Base-by-base conservation (phyloP, 2,888 invertebrate species). In the Crematogaster levior region DNA sequence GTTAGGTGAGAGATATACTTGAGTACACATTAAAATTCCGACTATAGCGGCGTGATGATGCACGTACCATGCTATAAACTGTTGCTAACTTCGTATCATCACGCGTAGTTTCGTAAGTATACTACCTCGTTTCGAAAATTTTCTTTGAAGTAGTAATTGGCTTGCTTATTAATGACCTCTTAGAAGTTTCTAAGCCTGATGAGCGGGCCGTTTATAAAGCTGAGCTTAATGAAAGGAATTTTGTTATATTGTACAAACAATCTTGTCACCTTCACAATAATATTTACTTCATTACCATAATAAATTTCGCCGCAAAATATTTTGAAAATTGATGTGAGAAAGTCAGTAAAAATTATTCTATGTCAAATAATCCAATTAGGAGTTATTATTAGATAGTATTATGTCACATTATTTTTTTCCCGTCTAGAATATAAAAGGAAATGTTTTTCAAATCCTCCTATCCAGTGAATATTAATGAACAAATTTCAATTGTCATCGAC, bases 111-210 rank as follows among this genome's bases (percentile, higher is more conserved):
- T 77, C 75, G 27, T 72, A 66, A 81, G 72, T 53, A 63, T 68
- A 75, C 70, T 61, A 77, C 30, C 56, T n/a, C 40, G 66, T 46
- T 30, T 40, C 70, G 80, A 79, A 74, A 81, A 60, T 60, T 81
- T 83, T 83, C 83, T 77, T 86, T 85, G 77, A 85, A 84, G 82
- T 63, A 68, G 74, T 86, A 86, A 86, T 85, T 85, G 83, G 81
- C 82, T 73, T 68, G 77, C 85, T 81, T 81, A 75, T 75, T 83
- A 83, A 85, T 83, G 81, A 60, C 73, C 60, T 65, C 56, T 82
- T 70, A 60, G 73, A 85, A 79, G 79, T 85, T 84, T 61, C 77
- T 75, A 75, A 75, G 60, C 58, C 34, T 80, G 80, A 74, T 56
- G 48, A 73, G 79, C 53, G 60, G 37, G 12, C 73, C 63, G 56